A percentile compares a stretch with the other conserved stretches of the same genome.
Conservation (phyloP, 1,140 invertebrate genomes). For the Cydia strobilella region DNA sequence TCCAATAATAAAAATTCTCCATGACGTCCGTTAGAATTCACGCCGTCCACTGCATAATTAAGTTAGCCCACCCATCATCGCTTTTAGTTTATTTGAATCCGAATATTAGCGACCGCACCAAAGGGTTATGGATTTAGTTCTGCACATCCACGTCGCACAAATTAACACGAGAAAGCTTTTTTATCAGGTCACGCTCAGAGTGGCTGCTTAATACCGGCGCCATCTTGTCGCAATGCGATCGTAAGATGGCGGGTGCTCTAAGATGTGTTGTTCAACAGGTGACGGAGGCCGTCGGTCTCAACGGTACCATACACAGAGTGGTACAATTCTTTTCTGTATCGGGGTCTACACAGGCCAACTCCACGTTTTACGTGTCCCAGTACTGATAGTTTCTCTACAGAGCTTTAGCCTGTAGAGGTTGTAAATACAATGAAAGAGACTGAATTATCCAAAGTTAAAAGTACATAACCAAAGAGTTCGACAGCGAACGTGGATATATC, state of each 20-base stretch:
- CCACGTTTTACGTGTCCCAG: slow-evolving; percentile 83
- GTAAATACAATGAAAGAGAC: slow-evolving; percentile 76
- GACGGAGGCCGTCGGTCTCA: slow-evolving; percentile 81
- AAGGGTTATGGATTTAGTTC: slow-evolving; percentile 26
- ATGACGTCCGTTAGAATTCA: slow-evolving; percentile 27
- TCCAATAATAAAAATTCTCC: slow-evolving; percentile 4
- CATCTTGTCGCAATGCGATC: slow-evolving; percentile 49
- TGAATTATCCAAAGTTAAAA: slow-evolving; percentile 74
- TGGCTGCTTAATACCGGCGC: slow-evolving; percentile 38
- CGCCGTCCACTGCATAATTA: slow-evolving; percentile 57
- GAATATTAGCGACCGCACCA: slow-evolving; percentile 7
- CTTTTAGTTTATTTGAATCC: slow-evolving; percentile 55
- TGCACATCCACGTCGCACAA: slow-evolving; percentile 51
- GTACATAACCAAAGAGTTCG: slow-evolving; percentile 67
- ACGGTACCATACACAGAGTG: slow-evolving; percentile 81
- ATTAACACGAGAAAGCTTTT: slow-evolving; percentile 19
- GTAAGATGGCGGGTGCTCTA: slow-evolving; percentile 68
- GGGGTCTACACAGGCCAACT: slow-evolving; percentile 81
- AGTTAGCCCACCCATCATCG: slow-evolving; percentile 65
- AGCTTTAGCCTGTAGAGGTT: slow-evolving; percentile 58
- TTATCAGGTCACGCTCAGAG: slow-evolving; percentile 17
- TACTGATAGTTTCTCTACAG: slow-evolving; percentile 71
- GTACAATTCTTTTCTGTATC: slow-evolving; percentile 81
- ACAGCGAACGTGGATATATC: slow-evolving; percentile 66
- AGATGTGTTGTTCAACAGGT: slow-evolving; percentile 81